phyloP scores from a whole-genome alignment of 1,140 invertebrate genomes.

The Platorchestia sp. region DNA sequence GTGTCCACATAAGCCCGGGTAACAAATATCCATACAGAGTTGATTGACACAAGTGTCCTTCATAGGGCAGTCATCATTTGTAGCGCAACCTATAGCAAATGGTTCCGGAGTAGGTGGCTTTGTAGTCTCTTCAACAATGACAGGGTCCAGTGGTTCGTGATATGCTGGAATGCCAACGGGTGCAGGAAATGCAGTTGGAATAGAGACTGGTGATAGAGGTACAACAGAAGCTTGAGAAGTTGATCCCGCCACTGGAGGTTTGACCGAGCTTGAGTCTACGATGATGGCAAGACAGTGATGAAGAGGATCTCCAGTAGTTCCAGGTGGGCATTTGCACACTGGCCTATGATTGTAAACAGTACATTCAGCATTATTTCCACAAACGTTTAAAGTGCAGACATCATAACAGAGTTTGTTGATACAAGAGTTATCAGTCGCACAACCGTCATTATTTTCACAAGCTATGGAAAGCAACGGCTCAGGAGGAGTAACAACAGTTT shows the following conservation, averaged over 20 bases:
- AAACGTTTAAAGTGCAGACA: constrained; percentile 75
- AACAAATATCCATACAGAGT: constrained; percentile 65
- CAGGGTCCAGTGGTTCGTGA: neutral
- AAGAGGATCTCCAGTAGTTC: constrained; percentile 78
- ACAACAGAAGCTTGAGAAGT: neutral
- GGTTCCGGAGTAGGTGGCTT: neutral
- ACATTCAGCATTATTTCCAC: constrained; percentile 83
- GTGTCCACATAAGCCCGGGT: constrained; percentile 77
- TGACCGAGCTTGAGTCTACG: constrained; percentile 52
- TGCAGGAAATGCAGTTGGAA: neutral
- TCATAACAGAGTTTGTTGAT: constrained; percentile 75
- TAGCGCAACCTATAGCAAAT: constrained; percentile 77
- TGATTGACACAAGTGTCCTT: constrained; percentile 65
- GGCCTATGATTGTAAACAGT: constrained; percentile 82
- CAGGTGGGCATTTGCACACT: constrained; percentile 79
- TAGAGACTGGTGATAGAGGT: constrained; percentile 71
- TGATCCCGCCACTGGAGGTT: neutral
- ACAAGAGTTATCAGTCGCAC: constrained; percentile 81
- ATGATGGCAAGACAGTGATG: constrained; percentile 66
- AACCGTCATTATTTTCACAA: constrained; percentile 78
- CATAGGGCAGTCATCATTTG: constrained; percentile 77
- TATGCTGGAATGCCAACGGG: constrained; percentile 1
- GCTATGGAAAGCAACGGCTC: constrained; percentile 56
- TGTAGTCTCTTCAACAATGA: neutral
- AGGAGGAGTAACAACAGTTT: constrained; percentile 37